Base-by-base conservation (phyloP, 1,140 invertebrate genomes). In the Seison nebaliae region DNA sequence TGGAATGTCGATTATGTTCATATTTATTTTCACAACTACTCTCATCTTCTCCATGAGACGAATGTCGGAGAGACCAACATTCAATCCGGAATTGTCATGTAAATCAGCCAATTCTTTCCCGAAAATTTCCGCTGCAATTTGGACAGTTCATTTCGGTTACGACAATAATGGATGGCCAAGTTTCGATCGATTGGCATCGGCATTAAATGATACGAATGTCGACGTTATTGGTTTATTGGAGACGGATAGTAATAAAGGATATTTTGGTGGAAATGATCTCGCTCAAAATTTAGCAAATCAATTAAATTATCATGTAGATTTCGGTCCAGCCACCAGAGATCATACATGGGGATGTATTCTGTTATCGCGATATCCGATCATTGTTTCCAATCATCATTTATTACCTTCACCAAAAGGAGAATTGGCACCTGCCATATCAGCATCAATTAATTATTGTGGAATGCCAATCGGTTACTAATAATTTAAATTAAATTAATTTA, bases 131-230 rank as follows among this genome's bases (percentile, higher is more conserved):
- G 46, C 56, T 17, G 48, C 47, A 1, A 57, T 60, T 14, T 60
- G 56, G 56, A 59, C 57, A 1, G 57, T 48, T 41, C 57, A 60
- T 42, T 60, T 60, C 51, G 57, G 56, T 17, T 60, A 57, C 48
- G 57, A 60, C 35, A 60, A 60, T 43, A 46, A 50, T 40, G 57
- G 56, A 19, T 57, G 56, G 55, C 56, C 54, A 11, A 60, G 57
- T 46, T 40, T 60, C 29, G 53, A 58, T 29, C 41, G 56, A 31
- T 42, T 52, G 12, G 53, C 51, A 8, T 19, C 42, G 11, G 29
- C 59, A 7, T 44, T 60, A 12, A 51, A 54, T 36, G 47, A 57
- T 36, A 52, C 55, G 39, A 51, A 49, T 33, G 56, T 51, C 31
- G 57, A 60, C 44, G 43, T 60, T n/a, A 49, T 60, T 24, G 56